Conservation (phyloP, 2,888 invertebrate genomes). For the Pyrrhia umbra region DNA sequence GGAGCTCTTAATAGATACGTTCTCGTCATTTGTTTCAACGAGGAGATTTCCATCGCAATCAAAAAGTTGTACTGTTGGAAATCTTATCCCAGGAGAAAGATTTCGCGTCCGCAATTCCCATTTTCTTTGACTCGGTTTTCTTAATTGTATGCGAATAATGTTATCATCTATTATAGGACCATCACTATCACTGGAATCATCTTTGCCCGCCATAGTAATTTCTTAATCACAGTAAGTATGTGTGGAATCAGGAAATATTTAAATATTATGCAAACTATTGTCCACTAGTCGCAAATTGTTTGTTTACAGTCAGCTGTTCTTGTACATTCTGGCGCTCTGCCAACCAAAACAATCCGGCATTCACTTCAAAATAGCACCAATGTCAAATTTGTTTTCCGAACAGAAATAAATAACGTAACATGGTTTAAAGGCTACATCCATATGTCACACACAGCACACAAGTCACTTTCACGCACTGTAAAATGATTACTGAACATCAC, state of each 20-base stretch:
- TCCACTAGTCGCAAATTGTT: conserved; percentile 80
- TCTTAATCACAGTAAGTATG: conserved; percentile 63
- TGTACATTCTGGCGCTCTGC: conserved; percentile 79
- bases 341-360: conserved; percentile 83
- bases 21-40: conserved; percentile 91
- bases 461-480: conserved; percentile 77
- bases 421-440: conserved; percentile 42
- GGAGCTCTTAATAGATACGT: conserved; percentile 86
- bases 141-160: conserved; percentile 91
- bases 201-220: conserved; percentile 79
- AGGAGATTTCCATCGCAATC: conserved; percentile 91
- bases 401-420: conserved; percentile 71
- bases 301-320: conserved; percentile 89
- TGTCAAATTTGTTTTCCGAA: conserved; percentile 88
- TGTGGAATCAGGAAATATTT: conserved; percentile 61
- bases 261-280: conserved; percentile 67
- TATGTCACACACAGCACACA: conserved; percentile 62
- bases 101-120: conserved; percentile 92
- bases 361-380: conserved; percentile 87
- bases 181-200: conserved; percentile 82
- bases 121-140: conserved; percentile 91
- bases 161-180: conserved; percentile 88
- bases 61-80: conserved; percentile 91
- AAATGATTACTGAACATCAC: conserved; percentile 81
- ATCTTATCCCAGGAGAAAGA: conserved; percentile 90